phyloP scores from a whole-genome alignment of 2,797 vertebrate species.

The Alcedo atthis region DNA sequence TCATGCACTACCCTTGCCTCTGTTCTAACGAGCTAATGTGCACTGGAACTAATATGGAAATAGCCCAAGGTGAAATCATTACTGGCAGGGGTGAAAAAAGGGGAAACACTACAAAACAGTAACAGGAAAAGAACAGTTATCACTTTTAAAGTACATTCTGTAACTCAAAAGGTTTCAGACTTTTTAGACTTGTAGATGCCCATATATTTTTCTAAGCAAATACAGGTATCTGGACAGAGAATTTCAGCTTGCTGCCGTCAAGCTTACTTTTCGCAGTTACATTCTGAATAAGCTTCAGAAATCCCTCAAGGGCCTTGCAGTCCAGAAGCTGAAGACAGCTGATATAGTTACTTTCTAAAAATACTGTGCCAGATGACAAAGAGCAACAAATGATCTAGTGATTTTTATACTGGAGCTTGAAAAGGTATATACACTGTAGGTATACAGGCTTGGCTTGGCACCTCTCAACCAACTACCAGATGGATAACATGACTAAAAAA shows the following conservation, averaged over 20 bases:
- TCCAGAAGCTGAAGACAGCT: not conserved
- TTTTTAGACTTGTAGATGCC: not conserved
- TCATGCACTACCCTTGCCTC: not conserved
- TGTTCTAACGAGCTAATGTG: not conserved
- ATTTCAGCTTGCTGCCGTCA: not conserved
- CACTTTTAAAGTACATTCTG: accelerated
- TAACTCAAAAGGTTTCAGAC: not conserved
- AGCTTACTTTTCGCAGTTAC: not conserved
- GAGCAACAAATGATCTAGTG: not conserved
- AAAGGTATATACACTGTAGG: not conserved
- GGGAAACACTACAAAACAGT: not conserved
- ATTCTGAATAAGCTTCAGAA: not conserved
- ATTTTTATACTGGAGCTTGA: not conserved
- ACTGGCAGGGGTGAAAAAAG: accelerated
- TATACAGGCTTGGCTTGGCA: not conserved
- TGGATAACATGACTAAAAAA: not conserved
- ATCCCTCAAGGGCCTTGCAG: not conserved
- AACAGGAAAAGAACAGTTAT: not conserved
- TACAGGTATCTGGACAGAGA: not conserved
- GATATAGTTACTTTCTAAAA: not conserved
- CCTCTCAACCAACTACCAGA: not conserved
- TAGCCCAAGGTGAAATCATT: not conserved
- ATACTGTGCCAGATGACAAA: not conserved
- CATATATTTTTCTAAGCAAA: not conserved
- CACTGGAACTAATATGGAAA: not conserved